Base-by-base conservation (phyloP, 2,888 invertebrate species). In the Corythucha ciliata region DNA sequence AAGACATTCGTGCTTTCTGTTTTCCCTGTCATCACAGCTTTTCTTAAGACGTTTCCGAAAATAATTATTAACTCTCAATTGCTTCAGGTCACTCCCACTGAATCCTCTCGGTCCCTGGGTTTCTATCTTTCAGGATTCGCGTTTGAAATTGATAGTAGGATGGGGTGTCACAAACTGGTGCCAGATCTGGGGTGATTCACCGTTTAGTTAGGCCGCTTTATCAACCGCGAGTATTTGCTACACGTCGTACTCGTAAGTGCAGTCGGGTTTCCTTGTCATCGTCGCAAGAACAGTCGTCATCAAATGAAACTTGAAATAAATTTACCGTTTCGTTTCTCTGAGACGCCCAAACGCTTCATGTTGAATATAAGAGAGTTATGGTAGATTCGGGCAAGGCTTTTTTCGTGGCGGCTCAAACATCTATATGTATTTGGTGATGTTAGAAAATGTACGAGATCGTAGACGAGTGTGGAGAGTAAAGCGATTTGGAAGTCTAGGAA, bases 311-410 rank as follows among this genome's bases (percentile, higher is more conserved):
- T 18, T 39, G 18, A 5, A 39, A 18, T 6, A 39, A 20, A 21
- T 39, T 39, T 6, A 21, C n/a, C 20, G n/a, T 5, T 4, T 29
- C 44, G 14, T 27, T n/a, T 39, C 1, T 37, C 48, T 8, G 10
- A n/a, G 34, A 45, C 53, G 24, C 45, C 52, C 25, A 34, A 45
- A 12, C 33, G 20, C 10, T 12, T 10, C 8, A 56, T 34, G n/a
- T 18, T 27, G 10, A 14, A 8, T 12, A 12, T 34, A 14, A 56
- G 26, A 33, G 37, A 32, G 4, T 42, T 40, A 24, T 37, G 14
- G 32, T 56, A 58, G 3, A 39, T 21, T 24, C 39, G 10, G 4
- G 56, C 14, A 3, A 58, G 22, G 10, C 42, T 42, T 14, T 54
- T 46, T 4, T 22, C 18, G 7, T 53, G 16, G 10, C 32, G 20